A percentile compares a stretch with the other conserved stretches of the same genome.
These are phyloP conservation scores for Lophotis ruficrista DNA, from an alignment of 2,113 vertebrate genomes.

Conservation along the genomic window DNA sequence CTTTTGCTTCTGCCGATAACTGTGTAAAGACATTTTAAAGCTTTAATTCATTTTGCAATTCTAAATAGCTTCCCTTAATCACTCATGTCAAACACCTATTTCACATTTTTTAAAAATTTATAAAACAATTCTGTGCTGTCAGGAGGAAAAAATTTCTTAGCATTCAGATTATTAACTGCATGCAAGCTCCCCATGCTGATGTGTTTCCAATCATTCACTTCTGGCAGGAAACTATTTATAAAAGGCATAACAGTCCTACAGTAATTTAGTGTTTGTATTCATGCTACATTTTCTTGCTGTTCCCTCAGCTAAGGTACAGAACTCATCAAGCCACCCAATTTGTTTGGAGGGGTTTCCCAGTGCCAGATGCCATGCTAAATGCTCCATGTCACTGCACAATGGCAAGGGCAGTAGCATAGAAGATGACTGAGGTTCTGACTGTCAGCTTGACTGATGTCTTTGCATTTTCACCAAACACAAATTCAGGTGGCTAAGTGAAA, in stretches of 20 bases:
- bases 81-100: slow-evolving; percentile 66
- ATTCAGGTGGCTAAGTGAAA: neutral
- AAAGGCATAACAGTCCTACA: slow-evolving; percentile 42
- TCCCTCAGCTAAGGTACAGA: neutral
- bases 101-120: slow-evolving; percentile 67
- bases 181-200: slow-evolving; percentile 26
- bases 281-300: neutral
- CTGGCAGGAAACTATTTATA: slow-evolving; percentile 44
- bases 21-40: slow-evolving; percentile 47
- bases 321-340: neutral
- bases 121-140: slow-evolving; percentile 68
- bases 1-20: slow-evolving; percentile 38
- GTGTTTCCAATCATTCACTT: slow-evolving; percentile 30
- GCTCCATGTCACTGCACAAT: neutral
- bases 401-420: neutral
- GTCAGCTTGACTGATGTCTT: neutral
- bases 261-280: slow-evolving; percentile 36
- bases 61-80: slow-evolving; percentile 62
- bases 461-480: neutral
- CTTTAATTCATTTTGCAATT: slow-evolving; percentile 64
- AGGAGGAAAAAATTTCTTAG: slow-evolving; percentile 30
- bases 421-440: neutral
- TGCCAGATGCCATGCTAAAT: neutral
- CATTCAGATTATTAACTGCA: slow-evolving; percentile 64
- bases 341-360: neutral